Base-by-base conservation (phyloP, 2,888 invertebrate species). In the Phaonia tiefii region DNA sequence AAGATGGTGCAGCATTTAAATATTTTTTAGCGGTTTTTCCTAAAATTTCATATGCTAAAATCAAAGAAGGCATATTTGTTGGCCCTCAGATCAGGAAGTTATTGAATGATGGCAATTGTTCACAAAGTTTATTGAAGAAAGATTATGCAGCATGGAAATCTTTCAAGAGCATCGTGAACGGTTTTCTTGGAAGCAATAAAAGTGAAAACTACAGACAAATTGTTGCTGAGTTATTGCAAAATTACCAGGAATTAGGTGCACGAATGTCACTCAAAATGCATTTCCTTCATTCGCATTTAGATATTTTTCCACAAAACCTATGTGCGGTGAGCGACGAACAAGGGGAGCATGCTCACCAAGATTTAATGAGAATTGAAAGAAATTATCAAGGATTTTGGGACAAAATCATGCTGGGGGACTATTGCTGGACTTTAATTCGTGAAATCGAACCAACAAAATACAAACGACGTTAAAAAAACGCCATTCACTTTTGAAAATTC, bases 241-340 rank as follows among this genome's bases (percentile, higher is more conserved):
- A 54, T 25, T 8, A 25, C 22, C n/a, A n/a, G n/a, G n/a, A n/a
- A n/a, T n/a, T n/a, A n/a, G n/a, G n/a, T n/a, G n/a, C n/a, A n/a
- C 56, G 31, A 31, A 56, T 26, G 56, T 15, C 31, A 56, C 13
- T n/a, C 2, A 31, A 25, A 56, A 56, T 31, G 22, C 31, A 31
- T 31, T 31, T 31, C 8, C 31, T 31, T 5, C 31, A 31, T 31
- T 31, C 25, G 31, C 26, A 25, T 31, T 56, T 26, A 56, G 31
- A 56, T 26, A 26, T 56, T 20, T 26, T 56, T 56, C 26, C 26
- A 56, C 56, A 56, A 56, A 56, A 5, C 56, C 56, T 56, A 56
- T 11, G 31, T 31, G 31, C 25, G 56, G 11, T 2, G 26, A 56
- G 56, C 31, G 20, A 49, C 49, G 49, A 17, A 49, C 20, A 49